A percentile compares a stretch with the other conserved stretches of the same genome.
phyloP scores from a whole-genome alignment of 2,797 vertebrate species.

The Eulemur mongoz region DNA sequence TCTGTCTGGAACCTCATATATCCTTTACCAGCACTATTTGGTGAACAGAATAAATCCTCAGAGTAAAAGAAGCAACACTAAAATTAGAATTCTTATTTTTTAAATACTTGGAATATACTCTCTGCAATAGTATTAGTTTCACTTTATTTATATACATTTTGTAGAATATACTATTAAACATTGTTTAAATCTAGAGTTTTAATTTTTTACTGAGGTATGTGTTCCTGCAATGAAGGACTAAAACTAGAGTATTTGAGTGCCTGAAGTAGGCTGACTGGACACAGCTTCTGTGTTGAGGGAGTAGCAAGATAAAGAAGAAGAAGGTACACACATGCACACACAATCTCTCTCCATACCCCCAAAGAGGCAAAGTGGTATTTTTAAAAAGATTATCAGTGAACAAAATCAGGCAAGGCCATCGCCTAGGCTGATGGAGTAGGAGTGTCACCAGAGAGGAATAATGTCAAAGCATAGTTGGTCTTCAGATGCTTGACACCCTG shows the following conservation, averaged over 20 bases:
- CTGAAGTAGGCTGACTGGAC: not conserved
- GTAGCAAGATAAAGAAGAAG: not conserved
- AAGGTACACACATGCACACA: too few relatives aligned
- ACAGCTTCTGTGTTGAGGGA: not conserved
- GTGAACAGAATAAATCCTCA: not conserved
- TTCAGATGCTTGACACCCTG: not conserved
- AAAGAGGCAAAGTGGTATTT: not conserved
- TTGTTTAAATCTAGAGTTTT: slow-evolving; percentile 15
- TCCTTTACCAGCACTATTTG: not conserved
- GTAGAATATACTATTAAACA: not conserved
- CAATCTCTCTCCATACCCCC: not conserved
- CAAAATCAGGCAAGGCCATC: not conserved
- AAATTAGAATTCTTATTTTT: not conserved
- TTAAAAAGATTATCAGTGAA: not conserved
- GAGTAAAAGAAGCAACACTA: not conserved
- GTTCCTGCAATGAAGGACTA: not conserved
- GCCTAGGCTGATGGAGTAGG: not conserved
- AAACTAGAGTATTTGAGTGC: not conserved
- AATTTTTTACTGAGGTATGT: not conserved
- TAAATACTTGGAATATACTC: not conserved
- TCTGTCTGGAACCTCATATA: not conserved
- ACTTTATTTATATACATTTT: slow-evolving; percentile 30
- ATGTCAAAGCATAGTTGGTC: not conserved
- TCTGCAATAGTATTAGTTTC: not conserved
- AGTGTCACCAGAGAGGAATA: not conserved